Percentiles rank a stretch among this genome's conserved stretches.
These are phyloP conservation scores for Xiphorhynchus elegans DNA, from an alignment of 2,113 vertebrate species.

Conservation along the genomic window DNA sequence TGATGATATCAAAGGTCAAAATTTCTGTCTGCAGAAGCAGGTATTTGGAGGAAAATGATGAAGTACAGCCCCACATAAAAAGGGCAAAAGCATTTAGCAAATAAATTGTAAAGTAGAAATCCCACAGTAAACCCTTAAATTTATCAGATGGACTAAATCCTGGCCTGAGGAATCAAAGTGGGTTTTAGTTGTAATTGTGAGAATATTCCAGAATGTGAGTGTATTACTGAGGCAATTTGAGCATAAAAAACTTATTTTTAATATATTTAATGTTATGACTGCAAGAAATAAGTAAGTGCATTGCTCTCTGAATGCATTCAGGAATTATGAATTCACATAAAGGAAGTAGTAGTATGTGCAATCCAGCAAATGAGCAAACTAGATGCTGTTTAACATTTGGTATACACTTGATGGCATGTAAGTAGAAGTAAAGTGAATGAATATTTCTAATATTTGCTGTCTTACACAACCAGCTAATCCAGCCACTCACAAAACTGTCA, in stretches of 20 bases:
- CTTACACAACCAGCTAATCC: not conserved
- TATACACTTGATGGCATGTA: not conserved
- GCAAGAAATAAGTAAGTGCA: not conserved
- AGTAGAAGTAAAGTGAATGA: not conserved
- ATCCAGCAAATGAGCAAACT: not conserved
- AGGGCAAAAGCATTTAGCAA: constrained; percentile 39
- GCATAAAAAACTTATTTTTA: not conserved
- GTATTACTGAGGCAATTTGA: not conserved
- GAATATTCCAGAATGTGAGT: not conserved
- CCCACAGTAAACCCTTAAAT: constrained; percentile 33
- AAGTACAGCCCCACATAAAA: constrained; percentile 35
- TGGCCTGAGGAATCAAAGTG: not conserved
- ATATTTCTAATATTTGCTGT: not conserved
- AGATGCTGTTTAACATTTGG: constrained; percentile 6
- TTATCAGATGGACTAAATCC: constrained; percentile 25
- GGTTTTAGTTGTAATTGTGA: not conserved
- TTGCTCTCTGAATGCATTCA: not conserved
- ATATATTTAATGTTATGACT: not conserved
- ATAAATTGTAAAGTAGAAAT: constrained; percentile 38
- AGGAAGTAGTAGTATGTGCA: not conserved
- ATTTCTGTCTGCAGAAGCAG: constrained; percentile 49
- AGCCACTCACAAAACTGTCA: not conserved
- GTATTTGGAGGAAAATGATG: constrained; percentile 49
- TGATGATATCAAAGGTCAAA: constrained; percentile 62
- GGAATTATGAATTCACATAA: constrained; percentile 12